Evolutionary conservation across 2,113 vertebrate species (phyloP), one percentile per base, ranked within the genome.

Genomic region (Trogon surrucura): DNA sequence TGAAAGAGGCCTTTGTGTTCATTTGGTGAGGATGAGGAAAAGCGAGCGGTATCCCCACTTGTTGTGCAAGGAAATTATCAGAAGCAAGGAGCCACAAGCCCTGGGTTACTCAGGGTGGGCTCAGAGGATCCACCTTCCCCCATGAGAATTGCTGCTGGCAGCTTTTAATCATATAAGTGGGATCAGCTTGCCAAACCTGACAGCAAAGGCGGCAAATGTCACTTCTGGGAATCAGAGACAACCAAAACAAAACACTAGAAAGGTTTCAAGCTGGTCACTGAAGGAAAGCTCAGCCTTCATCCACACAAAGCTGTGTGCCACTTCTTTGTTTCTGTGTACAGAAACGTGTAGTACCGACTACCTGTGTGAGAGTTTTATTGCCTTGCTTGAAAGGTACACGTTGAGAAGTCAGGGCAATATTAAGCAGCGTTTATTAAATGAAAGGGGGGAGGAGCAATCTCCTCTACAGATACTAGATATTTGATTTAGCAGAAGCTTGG

Each of bases 1-100:
- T 0, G 0, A 45, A 30, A 25, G 53, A 19, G 19, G 8, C 13
- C 16, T 85, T 62, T 54, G 26, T 3, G 3, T 25, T 77, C 25
- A 13, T 92, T 78, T 4, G 9, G 15, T 0, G 0, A 80, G 73
- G 25, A 62, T n/a, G 20, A 17, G 22, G 12, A 4, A 41, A 77
- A 57, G 26, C 26, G 86, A 41, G 6, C 6, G 6, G 2, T 47
- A 10, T 14, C 81, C 47, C 22, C 11, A 3, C n/a, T 34, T 47
- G 20, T 19, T 79, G 29, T 18, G 6, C 32, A 48, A 6, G 30
- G 44, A 64, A 25, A 60, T 15, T 3, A 67, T 12, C 18, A 75
- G 57, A 67, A 89, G 7, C 4, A 8, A 61, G 67, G 34, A 56
- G 12, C 51, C 78, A 56, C 11, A 61, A 80, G 15, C 8, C 6